Base-by-base conservation (phyloP, 1,140 invertebrate genomes). In the Monochamus saltuarius region DNA sequence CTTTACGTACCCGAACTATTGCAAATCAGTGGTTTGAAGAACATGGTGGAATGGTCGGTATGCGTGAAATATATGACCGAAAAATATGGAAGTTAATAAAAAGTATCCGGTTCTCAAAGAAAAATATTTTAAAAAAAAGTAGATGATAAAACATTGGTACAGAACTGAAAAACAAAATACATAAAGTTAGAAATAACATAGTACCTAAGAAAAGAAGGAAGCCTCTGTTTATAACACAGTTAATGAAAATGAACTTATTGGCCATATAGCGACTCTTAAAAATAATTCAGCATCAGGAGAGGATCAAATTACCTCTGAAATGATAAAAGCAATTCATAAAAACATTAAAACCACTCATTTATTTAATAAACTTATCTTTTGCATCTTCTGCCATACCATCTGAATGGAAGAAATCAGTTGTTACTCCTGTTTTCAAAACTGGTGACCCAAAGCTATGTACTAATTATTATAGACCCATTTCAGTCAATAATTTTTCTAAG, bases 301-400 rank as follows among this genome's bases (percentile, higher is more conserved):
- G 37, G 37, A 38, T n/a, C 7, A 38, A 38, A 38, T 38, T 8
- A 8, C 37, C 37, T n/a, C n/a, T n/a, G n/a, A n/a, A n/a, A n/a
- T n/a, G n/a, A n/a, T n/a, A n/a, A n/a, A n/a, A n/a, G n/a, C 37
- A 38, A n/a, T 38, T 8, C 37, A 38, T 38, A 8, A 7, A 8
- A 38, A n/a, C n/a, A 10, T 11, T 45, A 22, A 8, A 22, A 14
- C 45, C 45, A 19, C n/a, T 16, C 16, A 47, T 19, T 19, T 22
- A 47, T 47, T 47, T 47, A 16, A 47, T 47, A 47, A 47, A 47
- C 29, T 16, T 47, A n/a, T 47, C 45, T 47, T 19, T 47, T 17
- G 7, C 17, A 47, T 19, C 45, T 19, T 14, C 16, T 47, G 29
- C 29, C 17, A 47, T 38, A 38, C 37, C 37, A 8, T 38, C 37